Percentiles rank a stretch among this genome's conserved stretches.
These are phyloP conservation scores for Eulacestoma nigropectus DNA, from an alignment of 2,113 vertebrate species.

Conservation along the genomic window DNA sequence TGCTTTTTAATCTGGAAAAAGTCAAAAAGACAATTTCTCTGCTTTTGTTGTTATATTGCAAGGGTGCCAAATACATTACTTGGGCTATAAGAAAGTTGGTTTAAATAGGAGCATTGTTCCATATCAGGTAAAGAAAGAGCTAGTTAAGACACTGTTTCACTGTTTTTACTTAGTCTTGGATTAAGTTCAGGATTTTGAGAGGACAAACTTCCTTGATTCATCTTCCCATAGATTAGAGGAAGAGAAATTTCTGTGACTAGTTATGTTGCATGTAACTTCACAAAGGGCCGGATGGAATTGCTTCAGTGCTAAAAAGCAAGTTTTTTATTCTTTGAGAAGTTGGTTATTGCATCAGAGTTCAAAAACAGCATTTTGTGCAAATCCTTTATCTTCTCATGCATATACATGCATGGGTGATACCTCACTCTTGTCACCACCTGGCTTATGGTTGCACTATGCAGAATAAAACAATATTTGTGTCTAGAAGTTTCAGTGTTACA, in stretches of 20 bases:
- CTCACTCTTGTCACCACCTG: background rate
- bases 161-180: background rate
- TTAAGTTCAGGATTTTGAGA: background rate
- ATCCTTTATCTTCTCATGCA: background rate
- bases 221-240: background rate
- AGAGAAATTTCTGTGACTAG: background rate
- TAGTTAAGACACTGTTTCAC: background rate
- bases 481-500: background rate
- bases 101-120: background rate
- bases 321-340: background rate
- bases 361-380: background rate
- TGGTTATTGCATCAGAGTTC: background rate
- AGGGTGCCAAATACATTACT: background rate
- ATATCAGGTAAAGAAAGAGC: background rate
- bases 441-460: background rate
- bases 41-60: background rate
- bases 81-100: background rate
- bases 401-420: rapidly evolving
- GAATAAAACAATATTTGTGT: background rate
- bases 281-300: background rate
- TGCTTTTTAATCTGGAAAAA: background rate
- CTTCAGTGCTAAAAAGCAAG: background rate
- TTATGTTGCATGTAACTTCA: background rate
- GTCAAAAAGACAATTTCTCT: rapidly evolving
- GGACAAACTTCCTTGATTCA: background rate